These are phyloP conservation scores for Euzophera pinguis DNA, from an alignment of 2,888 invertebrate genomes.

Conservation along the genomic window DNA sequence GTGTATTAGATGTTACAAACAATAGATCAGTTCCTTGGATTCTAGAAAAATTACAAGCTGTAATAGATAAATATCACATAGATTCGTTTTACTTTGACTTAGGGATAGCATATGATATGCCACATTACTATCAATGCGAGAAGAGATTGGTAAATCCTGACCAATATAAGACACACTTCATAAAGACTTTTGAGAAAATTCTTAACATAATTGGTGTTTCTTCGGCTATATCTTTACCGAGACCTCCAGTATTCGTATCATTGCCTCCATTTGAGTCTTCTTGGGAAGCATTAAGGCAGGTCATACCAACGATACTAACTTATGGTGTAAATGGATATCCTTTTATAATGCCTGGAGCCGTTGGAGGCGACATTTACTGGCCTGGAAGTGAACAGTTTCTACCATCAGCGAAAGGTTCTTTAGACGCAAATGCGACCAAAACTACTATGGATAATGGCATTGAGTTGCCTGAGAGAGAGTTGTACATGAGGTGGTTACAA, in stretches of 20 bases:
- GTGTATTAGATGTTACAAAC: constrained; percentile 92
- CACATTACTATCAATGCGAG: constrained; percentile 90
- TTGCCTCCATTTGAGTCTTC: constrained; percentile 91
- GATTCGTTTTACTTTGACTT: constrained; percentile 92
- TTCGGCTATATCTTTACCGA: constrained; percentile 89
- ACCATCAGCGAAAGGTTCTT: constrained; percentile 70
- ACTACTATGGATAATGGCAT: constrained; percentile 62
- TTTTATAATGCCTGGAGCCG: constrained; percentile 95
- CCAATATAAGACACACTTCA: constrained; percentile 87
- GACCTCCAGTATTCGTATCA: constrained; percentile 91
- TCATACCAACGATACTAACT: constrained; percentile 92
- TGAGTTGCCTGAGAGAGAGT: constrained; percentile 86
- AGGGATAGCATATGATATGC: constrained; percentile 91
- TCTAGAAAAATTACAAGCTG: constrained; percentile 83
- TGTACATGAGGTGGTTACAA: constrained; percentile 95
- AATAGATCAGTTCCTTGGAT: constrained; percentile 90
- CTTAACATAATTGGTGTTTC: constrained; percentile 89
- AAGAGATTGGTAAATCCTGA: constrained; percentile 88
- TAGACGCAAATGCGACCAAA: constrained; percentile 45
- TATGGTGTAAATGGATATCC: constrained; percentile 96
- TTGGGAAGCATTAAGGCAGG: constrained; percentile 90
- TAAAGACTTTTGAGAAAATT: constrained; percentile 81
- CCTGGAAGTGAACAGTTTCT: constrained; percentile 79
- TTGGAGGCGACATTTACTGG: constrained; percentile 92
- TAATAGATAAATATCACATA: constrained; percentile 87